Percentiles rank a stretch among this genome's conserved stretches.
Evolutionary conservation across 2,797 vertebrate genomes (phyloP).

Genomic region (Tamandua tetradactyla): DNA sequence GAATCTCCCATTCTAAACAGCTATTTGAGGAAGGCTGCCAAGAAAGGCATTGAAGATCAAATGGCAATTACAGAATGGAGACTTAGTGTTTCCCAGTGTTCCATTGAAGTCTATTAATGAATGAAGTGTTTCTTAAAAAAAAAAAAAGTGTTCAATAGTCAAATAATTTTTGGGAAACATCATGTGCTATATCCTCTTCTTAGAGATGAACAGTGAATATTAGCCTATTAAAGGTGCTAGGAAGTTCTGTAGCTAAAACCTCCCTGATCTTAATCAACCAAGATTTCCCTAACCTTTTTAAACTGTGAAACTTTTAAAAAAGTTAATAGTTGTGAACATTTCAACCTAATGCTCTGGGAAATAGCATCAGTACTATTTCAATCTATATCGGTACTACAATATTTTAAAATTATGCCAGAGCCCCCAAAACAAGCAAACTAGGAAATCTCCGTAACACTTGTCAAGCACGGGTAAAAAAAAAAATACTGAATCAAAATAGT

Average conservation of each 20-base stretch:
- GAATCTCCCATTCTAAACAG: not conserved
- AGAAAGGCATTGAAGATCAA: not conserved
- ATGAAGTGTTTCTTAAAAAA: not conserved
- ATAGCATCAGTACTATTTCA: not conserved
- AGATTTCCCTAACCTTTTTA: not conserved
- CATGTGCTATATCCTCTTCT: not conserved
- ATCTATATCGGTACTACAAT: too few species aligned
- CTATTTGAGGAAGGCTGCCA: not conserved
- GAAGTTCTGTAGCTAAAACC: not conserved
- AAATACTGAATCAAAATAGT: conserved; percentile 11
- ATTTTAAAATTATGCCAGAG: conserved; percentile 19
- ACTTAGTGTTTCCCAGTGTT: not conserved
- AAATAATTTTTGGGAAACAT: not conserved
- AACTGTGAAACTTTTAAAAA: not conserved
- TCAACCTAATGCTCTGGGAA: not conserved
- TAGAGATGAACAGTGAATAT: not conserved
- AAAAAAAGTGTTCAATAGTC: not conserved
- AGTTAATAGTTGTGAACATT: not conserved
- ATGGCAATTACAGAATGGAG: not conserved
- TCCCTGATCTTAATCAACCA: conserved; percentile 24
- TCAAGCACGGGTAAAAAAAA: not conserved
- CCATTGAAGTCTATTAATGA: not conserved
- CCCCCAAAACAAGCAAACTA: not conserved
- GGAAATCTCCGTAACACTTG: conserved; percentile 31
- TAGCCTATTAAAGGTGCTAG: not conserved